A percentile compares a stretch with the other conserved stretches of the same genome.
These are phyloP conservation scores for Tapirus indicus DNA, from an alignment of 2,797 vertebrate genomes.

Conservation along the genomic window DNA sequence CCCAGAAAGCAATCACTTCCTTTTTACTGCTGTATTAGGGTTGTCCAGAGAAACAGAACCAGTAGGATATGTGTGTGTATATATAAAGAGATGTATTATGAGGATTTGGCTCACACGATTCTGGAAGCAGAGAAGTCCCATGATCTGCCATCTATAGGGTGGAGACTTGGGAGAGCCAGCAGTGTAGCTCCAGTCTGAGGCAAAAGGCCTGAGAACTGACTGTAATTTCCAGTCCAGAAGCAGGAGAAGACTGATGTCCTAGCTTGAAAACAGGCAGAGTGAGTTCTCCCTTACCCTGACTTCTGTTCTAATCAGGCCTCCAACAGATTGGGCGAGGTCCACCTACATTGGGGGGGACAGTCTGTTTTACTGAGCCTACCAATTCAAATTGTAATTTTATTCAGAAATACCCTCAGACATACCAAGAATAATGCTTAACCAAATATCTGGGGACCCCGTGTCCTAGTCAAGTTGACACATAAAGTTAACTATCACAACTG, in stretches of 20 bases:
- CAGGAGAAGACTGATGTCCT: neutral
- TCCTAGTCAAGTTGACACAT: neutral
- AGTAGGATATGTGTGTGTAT: neutral
- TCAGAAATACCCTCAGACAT: neutral
- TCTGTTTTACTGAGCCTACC: neutral
- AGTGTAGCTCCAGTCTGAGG: neutral
- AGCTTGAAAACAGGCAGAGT: neutral
- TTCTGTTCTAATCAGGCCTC: neutral
- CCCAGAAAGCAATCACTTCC: neutral
- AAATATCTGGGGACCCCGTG: neutral
- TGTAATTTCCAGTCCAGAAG: neutral
- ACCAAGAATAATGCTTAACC: neutral
- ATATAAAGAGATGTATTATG: neutral
- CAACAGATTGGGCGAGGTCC: neutral
- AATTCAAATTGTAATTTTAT: neutral
- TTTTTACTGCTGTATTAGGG: neutral
- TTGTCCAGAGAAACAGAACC: neutral
- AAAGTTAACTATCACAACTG: neutral
- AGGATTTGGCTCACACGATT: neutral
- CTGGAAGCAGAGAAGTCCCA: neutral
- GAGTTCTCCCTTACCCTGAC: neutral
- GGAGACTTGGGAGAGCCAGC: neutral
- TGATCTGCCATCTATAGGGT: neutral
- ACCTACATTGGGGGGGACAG: neutral
- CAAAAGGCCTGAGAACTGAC: neutral